Evolutionary conservation across 1,140 invertebrate species (phyloP), one percentile per base, ranked within the genome.

Genomic region (Schlechtendalia chinensis): DNA sequence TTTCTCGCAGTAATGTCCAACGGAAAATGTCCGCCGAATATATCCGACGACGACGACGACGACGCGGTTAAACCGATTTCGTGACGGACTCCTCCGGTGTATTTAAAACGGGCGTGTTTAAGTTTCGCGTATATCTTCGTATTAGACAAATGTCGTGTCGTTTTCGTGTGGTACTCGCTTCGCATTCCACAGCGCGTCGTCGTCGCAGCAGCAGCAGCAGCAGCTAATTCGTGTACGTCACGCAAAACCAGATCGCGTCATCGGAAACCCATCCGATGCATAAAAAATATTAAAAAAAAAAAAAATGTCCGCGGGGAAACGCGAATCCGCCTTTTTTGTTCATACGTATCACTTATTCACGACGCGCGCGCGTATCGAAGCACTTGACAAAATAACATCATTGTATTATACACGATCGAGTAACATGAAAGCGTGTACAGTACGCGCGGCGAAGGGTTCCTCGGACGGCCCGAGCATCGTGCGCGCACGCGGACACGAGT

Each of bases 381-480:
- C 53, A 58, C 27, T 58, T 58, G 74, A 77, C 29, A 45, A 58
- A 32, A 45, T 59, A 45, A 56, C 50, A 56, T 54, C 19, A 39
- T 58, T 56, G 19, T 56, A 5, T 74, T 56, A n/a, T 19, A 24
- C 16, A 16, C 39, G 14, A 24, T 12, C 39, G 22, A 69, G 39
- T 14, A n/a, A 72, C 50, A 74, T 74, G 22, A 32, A 56, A 56
- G 17, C 39, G 54, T 54, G 29, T 50, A 11, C 47, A 10, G 14
- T 50, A 74, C 24, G 50, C 12, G 5, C 8, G 47, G 29, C n/a
- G 4, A 56, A n/a, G 53, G 54, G 71, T 39, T 5, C 10, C 56
- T 77, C 56, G 74, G 74, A 77, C 74, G 5, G 32, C 59, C n/a
- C 45, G n/a, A 54, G 54, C 56, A 75, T 75, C 54, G 32, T 1